Conservation (phyloP, 2,113 vertebrate genomes). For the Acinonyx jubatus region DNA sequence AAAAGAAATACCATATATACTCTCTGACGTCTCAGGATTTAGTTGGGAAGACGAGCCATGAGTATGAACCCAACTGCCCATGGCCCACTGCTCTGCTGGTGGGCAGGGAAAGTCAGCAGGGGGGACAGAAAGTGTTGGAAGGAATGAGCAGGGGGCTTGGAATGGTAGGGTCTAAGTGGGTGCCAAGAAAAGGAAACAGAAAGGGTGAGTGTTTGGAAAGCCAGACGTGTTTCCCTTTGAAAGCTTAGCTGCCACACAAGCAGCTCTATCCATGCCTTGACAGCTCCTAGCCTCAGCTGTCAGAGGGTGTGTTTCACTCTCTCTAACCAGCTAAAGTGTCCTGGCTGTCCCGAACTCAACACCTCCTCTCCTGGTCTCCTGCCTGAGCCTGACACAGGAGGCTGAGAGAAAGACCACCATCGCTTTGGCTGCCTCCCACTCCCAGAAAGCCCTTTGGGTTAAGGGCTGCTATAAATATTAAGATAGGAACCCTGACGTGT, state of each 20-base stretch:
- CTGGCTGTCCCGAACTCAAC: not conserved
- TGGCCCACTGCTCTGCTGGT: not conserved
- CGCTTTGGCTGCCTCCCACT: not conserved
- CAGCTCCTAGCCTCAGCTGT: conserved; percentile 1
- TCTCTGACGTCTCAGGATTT: not conserved
- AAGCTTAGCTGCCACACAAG: not conserved
- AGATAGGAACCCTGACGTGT: not conserved
- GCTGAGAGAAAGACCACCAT: not conserved
- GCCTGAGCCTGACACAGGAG: not conserved
- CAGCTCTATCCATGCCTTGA: not conserved
- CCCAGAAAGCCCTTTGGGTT: not conserved
- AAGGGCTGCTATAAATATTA: not conserved
- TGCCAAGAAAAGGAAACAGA: conserved; percentile 53
- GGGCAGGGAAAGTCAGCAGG: not conserved
- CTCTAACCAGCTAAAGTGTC: conserved; percentile 2
- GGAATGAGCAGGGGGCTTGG: not conserved
- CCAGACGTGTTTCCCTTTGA: conserved; percentile 37
- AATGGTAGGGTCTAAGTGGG: conserved; percentile 25
- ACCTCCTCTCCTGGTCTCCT: not conserved
- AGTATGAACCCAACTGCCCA: not conserved
- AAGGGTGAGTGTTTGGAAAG: conserved; percentile 9
- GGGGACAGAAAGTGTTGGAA: not conserved
- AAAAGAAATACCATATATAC: not conserved
- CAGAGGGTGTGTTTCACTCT: not conserved
- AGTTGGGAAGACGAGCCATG: not conserved